Conservation (phyloP, 2,888 invertebrate species). For the Tetranychus piercei region DNA sequence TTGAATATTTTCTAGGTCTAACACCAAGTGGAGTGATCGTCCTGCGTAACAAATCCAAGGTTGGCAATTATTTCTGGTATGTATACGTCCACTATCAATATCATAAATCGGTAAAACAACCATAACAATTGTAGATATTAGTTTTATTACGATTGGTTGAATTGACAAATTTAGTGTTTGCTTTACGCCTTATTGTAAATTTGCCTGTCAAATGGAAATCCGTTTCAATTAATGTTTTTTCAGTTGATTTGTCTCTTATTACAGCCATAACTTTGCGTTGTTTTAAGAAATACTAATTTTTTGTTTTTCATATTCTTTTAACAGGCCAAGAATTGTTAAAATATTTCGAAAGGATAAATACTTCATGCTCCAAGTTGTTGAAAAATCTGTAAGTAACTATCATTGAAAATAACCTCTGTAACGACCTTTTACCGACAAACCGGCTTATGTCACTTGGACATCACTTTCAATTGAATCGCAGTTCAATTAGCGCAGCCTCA, state of each 20-base stretch:
- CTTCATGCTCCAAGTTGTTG: slow-evolving; percentile 85
- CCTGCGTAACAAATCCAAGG: slow-evolving; percentile 80
- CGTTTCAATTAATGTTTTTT: too few relatives aligned
- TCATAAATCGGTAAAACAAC: slow-evolving; percentile 3
- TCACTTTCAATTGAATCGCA: too few relatives aligned
- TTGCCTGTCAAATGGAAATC: too few relatives aligned
- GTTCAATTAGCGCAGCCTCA: too few relatives aligned
- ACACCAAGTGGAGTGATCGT: slow-evolving; percentile 90
- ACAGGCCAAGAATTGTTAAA: slow-evolving; percentile 73
- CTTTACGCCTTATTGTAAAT: too few relatives aligned
- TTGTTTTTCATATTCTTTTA: slow-evolving; percentile 20
- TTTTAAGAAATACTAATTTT: neutral
- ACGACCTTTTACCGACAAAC: too few relatives aligned
- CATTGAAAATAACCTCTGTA: too few relatives aligned
- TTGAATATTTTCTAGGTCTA: slow-evolving; percentile 83
- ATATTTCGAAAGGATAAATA: slow-evolving; percentile 88
- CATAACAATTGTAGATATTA: neutral
- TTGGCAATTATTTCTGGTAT: slow-evolving; percentile 89
- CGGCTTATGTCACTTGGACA: too few relatives aligned
- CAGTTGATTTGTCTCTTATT: too few relatives aligned
- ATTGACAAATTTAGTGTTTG: neutral
- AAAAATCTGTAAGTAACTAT: slow-evolving; percentile 67
- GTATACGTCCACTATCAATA: slow-evolving; percentile 22
- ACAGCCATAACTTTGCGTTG: too few relatives aligned
- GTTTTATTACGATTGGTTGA: too few relatives aligned